Base-by-base conservation (phyloP, 2,113 vertebrate species). In the Lamprologus callipterus region DNA sequence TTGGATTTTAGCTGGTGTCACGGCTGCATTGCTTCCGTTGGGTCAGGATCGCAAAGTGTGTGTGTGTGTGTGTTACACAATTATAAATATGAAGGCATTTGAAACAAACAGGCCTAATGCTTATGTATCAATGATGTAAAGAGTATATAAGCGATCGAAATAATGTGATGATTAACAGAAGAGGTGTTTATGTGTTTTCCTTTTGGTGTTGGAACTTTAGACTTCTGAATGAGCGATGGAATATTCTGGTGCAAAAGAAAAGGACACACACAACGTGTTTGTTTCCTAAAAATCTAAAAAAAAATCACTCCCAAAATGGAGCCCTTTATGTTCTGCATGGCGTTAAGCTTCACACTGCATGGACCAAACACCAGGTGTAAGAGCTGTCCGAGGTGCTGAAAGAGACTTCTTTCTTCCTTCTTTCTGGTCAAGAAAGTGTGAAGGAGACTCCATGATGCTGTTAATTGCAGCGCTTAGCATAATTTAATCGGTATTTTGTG, bases 311-410 rank as follows among this genome's bases (percentile, higher is more conserved):
- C 16, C 3, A 78, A 78, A 49, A 49, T 6, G 4, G 26, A 78
- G 16, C 70, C 42, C 9, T 31, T 49, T 49, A 26, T 55, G 54
- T 45, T 35, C 16, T 75, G 42, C 23, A 0, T 47, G 42, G 23
- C 7, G 23, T 57, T 3, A 58, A 40, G 68, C 37, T 26, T 23
- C 49, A 21, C 35, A 9, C 21, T 9, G 17, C 33, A 12, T 55
- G 47, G 10, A 35, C 23, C 23, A 45, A 23, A 12, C 31, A 1
- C 14, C 40, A 51, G 45, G 17, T 75, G 51, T 12, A 9, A 80
- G 91, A 91, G 83, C 91, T 93, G 65, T 91, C 88, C 90, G 21
- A 51, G 89, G 89, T 91, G 21, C 91, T 93, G 89, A 91, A 87
- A 26, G 14, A 3, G 4, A 51, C 35, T 33, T 42, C 31, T 33